Evolutionary conservation across 30 jellyfish, hydroid and myxozoan genomes (phyloP), one percentile per base, ranked within the genome.

Genomic region (Hydractinia symbiolongicarpus): DNA sequence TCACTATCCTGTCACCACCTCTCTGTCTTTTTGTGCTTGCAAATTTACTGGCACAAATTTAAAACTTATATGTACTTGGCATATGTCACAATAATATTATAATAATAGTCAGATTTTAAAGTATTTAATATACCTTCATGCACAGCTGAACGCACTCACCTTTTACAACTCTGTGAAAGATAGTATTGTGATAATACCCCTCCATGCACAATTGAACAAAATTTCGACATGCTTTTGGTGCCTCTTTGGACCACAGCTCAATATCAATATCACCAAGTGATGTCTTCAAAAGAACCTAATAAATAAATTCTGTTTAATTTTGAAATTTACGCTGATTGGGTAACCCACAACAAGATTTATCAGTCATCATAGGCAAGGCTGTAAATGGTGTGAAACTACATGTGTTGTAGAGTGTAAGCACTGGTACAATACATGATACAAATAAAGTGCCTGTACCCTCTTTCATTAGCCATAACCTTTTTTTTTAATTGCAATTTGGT

Each of bases 161-260:
- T 95, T 95, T 94, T 11, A 89, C 96, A 81, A 95, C 96, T 79
- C 97, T 61, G 71, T 95, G 99, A 73, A 95, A 95, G 5, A 87
- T 90, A 11, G 98, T 86, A 50, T 82, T 84, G 61, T 89, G 82
- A 64, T 82, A 95, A 82, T 95, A 95, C 14, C 94, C 92, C 64
- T 95, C 97, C 90, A 90, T 58, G 83, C 99, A 95, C 11, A 89
- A 74, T 66, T 90, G 97, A 6, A 95, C 95, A 77, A 95, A 95
- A 82, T 95, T 95, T 77, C 96, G 87, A 87, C 98, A 90, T 44
- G 99, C 97, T 87, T 95, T 95, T 7, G 99, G 99, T 40, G 99
- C 98, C 68, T 95, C 99, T 72, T 90, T 89, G 5, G 99, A 95
- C 99, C 99, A 95, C 6, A 95, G 91, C 66, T 89, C 99, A 79